Percentiles rank a stretch among this genome's conserved stretches.
Conservation (phyloP, 1,140 invertebrate species). For the Cotesia vestalis region DNA sequence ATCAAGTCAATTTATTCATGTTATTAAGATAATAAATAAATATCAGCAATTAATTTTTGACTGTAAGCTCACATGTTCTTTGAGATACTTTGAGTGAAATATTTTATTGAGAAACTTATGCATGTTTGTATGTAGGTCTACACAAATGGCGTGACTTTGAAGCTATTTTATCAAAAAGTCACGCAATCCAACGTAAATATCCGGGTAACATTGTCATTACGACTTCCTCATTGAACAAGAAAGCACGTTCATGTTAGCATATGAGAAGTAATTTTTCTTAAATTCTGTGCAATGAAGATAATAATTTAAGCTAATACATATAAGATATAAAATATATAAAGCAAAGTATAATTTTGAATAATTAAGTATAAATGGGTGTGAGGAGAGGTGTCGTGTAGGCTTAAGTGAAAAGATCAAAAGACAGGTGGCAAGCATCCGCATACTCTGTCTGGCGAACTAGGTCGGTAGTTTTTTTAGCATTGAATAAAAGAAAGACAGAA, state of each 20-base stretch:
- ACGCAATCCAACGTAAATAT: constrained; percentile 33
- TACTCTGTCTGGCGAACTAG: constrained; percentile 45
- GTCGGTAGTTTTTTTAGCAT: constrained; percentile 47
- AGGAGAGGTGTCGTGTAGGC: background rate
- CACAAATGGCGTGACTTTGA: constrained; percentile 33
- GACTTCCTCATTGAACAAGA: constrained; percentile 29
- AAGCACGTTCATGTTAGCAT: background rate
- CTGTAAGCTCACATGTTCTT: too few species aligned
- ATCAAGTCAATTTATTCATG: too few species aligned
- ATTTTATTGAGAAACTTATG: background rate
- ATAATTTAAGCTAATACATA: too few species aligned
- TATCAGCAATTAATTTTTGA: too few species aligned
- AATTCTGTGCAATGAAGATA: background rate
- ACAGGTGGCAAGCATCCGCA: constrained; percentile 35
- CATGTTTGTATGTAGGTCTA: background rate
- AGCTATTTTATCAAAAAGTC: constrained; percentile 38
- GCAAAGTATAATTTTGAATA: constrained; percentile 4
- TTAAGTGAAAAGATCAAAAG: constrained; percentile 18
- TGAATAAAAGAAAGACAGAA: constrained; percentile 24
- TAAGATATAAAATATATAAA: background rate
- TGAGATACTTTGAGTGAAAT: too few species aligned
- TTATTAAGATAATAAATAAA: too few species aligned
- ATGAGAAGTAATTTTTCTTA: too few species aligned
- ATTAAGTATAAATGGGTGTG: background rate
- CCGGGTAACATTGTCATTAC: constrained; percentile 31